Evolutionary conservation across 2,797 vertebrate genomes (phyloP).

Genomic region (Acropternis orthonyx): DNA sequence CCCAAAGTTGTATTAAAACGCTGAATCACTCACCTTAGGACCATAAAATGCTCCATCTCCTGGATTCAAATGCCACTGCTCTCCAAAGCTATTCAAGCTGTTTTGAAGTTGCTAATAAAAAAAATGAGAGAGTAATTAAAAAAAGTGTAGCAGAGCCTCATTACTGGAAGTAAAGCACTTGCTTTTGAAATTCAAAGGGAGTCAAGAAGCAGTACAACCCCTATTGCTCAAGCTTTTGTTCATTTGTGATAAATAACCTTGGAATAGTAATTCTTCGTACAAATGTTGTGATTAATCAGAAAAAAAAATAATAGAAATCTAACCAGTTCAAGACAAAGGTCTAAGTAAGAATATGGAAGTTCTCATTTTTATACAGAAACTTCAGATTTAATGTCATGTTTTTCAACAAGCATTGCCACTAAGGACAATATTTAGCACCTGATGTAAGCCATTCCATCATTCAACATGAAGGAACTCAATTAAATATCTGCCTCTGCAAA

Average conservation of each 20-base stretch:
- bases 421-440: background rate
- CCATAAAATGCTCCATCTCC: slow-evolving; percentile 97
- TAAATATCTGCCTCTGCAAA: background rate
- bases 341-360: background rate
- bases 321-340: background rate
- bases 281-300: background rate
- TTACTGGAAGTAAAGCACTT: background rate
- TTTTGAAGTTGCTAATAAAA: slow-evolving; percentile 87
- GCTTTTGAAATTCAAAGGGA: background rate
- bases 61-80: slow-evolving; percentile 89
- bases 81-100: slow-evolving; percentile 90
- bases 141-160: background rate
- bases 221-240: background rate
- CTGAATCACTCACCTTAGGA: slow-evolving; percentile 84
- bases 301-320: background rate
- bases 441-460: background rate
- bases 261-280: background rate
- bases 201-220: background rate
- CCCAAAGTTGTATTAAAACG: background rate
- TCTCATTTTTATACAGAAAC: background rate
- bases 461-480: background rate
- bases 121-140: background rate
- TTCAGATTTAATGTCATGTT: background rate
- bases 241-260: background rate
- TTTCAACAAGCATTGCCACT: background rate